A percentile compares a stretch with the other conserved stretches of the same genome.
phyloP scores from a whole-genome alignment of 2,888 invertebrate species.

The Blastobasis lacticolella region DNA sequence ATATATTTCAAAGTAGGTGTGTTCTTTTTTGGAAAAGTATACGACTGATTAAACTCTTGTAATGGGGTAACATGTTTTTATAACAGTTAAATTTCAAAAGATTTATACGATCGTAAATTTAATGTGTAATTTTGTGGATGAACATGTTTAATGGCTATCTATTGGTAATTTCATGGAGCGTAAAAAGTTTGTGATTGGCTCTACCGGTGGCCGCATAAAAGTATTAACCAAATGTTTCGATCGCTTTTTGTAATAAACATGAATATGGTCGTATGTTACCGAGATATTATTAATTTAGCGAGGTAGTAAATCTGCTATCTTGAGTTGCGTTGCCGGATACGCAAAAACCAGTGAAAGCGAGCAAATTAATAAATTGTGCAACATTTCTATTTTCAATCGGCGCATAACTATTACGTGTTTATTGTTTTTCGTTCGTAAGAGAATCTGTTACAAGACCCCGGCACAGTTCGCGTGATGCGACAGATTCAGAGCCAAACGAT shows the following conservation, averaged over 20 bases:
- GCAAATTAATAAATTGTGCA: constrained; percentile 34
- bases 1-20: too few relatives aligned
- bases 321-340: constrained; percentile 15
- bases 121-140: too few relatives aligned
- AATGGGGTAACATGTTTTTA: too few relatives aligned
- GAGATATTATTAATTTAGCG: too few relatives aligned
- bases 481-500: constrained; percentile 19
- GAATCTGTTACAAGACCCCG: constrained; percentile 17
- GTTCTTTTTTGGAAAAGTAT: too few relatives aligned
- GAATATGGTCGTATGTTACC: too few relatives aligned
- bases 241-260: too few relatives aligned
- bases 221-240: too few relatives aligned
- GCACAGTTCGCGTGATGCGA: constrained; percentile 40
- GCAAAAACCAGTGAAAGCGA: constrained; percentile 17
- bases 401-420: constrained; percentile 30
- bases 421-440: constrained; percentile 21
- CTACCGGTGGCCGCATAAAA: neutral
- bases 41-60: too few relatives aligned
- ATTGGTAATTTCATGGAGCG: neutral
- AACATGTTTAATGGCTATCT: neutral
- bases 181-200: neutral
- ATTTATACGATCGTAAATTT: too few relatives aligned
- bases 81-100: too few relatives aligned
- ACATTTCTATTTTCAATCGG: constrained; percentile 25
- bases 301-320: too few relatives aligned